These are phyloP conservation scores for Danio kyathit DNA, from an alignment of 2,797 vertebrate species.

Conservation along the genomic window DNA sequence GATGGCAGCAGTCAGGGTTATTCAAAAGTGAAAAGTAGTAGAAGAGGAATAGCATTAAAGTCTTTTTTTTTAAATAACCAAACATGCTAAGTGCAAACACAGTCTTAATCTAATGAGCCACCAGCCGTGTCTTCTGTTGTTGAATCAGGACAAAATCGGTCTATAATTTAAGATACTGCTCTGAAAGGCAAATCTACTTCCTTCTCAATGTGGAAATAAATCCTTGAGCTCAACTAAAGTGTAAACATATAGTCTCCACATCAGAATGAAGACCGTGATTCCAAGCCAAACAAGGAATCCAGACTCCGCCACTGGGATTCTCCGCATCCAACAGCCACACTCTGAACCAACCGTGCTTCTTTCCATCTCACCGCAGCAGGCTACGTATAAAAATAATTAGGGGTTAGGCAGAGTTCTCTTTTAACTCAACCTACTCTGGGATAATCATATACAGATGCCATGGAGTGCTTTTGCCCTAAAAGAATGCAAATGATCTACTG, in stretches of 20 bases:
- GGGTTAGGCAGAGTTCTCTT: constrained; percentile 63
- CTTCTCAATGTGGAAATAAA: not conserved
- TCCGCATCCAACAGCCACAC: constrained; percentile 28
- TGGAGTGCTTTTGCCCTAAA: constrained; percentile 44
- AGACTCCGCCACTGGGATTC: constrained; percentile 1
- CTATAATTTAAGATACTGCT: not conserved
- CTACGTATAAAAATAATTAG: constrained; percentile 69
- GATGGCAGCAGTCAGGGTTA: too few relatives aligned
- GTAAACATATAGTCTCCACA: constrained; percentile 5
- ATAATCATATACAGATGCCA: constrained; percentile 75
- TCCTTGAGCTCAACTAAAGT: not conserved
- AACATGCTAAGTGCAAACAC: too few relatives aligned
- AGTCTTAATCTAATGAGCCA: not conserved
- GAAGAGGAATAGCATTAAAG: too few relatives aligned
- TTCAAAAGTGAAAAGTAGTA: too few relatives aligned
- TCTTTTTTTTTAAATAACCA: too few relatives aligned
- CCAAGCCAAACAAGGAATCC: constrained; percentile 7
- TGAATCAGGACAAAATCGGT: not conserved
- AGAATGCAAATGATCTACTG: constrained; percentile 6
- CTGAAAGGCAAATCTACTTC: not conserved
- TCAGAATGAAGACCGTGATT: not conserved
- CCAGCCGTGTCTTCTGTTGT: not conserved
- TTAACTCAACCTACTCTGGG: constrained; percentile 57
- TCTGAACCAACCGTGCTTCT: constrained; percentile 26
- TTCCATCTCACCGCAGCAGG: constrained; percentile 41